A percentile compares a stretch with the other conserved stretches of the same genome.
Evolutionary conservation across 2,888 invertebrate genomes (phyloP).

Genomic region (Andrena haemorrhoa): DNA sequence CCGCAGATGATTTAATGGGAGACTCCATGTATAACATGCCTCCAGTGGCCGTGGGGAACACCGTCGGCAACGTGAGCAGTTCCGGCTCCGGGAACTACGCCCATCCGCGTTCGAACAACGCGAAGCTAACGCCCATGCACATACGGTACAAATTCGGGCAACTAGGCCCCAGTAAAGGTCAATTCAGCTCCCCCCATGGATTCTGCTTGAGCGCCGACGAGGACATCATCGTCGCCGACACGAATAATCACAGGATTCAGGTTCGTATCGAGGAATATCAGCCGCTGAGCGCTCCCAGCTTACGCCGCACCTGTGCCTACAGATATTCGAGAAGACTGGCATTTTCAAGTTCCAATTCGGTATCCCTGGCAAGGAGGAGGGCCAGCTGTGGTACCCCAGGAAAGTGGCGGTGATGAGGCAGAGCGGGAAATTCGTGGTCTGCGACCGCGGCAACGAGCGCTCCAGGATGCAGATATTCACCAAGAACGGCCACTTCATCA

Average conservation of each 20-base stretch:
- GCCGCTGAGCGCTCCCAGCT: neutral
- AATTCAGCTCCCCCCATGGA: constrained; percentile 98
- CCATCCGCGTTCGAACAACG: constrained; percentile 79
- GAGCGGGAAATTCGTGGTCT: constrained; percentile 97
- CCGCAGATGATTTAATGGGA: constrained; percentile 81
- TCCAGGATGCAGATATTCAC: constrained; percentile 99
- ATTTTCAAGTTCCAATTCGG: constrained; percentile 98
- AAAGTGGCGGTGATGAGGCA: constrained; percentile 97
- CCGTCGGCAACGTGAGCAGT: constrained; percentile 77
- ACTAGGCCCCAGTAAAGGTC: constrained; percentile 95
- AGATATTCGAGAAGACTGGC: constrained; percentile 97
- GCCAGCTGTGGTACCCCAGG: constrained; percentile 98
- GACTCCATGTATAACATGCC: constrained; percentile 83
- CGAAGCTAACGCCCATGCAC: constrained; percentile 93
- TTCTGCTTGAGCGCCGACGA: constrained; percentile 98
- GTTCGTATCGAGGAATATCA: constrained; percentile 82
- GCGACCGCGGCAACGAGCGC: constrained; percentile 98
- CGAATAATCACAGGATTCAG: constrained; percentile 98
- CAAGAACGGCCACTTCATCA: constrained; percentile 97
- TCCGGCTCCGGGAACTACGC: constrained; percentile 79
- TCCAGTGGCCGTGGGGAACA: constrained; percentile 79
- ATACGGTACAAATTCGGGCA: constrained; percentile 97
- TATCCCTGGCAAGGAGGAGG: constrained; percentile 97
- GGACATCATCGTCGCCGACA: constrained; percentile 98
- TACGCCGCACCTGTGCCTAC: constrained; percentile 50